Evolutionary conservation across 2,888 invertebrate genomes (phyloP), one percentile per base, ranked within the genome.

Genomic region (Andrena dorsata): DNA sequence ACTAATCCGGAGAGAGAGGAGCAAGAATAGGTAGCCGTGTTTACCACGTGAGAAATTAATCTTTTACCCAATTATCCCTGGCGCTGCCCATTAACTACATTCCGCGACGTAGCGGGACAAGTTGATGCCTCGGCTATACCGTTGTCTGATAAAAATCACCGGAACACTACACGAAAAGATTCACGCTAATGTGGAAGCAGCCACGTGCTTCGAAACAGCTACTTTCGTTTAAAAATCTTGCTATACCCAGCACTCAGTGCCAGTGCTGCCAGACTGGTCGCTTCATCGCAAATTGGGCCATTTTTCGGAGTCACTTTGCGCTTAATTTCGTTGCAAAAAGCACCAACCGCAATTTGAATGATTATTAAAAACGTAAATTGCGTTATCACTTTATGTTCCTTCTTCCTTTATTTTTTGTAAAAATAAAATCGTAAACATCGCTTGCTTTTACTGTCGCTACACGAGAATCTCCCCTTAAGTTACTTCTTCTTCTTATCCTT

Each of bases 111-210:
- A 73, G 28, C 35, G 56, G 73, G 49, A 64, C 41, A 35, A 20
- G 64, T 16, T 20, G n/a, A 53, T 41, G 32, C 26, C 26, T 49
- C 35, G 41, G n/a, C 56, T 56, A 58, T 66, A 66, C 74, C 74
- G 74, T 75, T 75, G 66, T 1, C 4, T 23, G 32, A 10, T 35
- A 49, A 68, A 75, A 60, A 32, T 51, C 51, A 4, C 7, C 5
- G 61, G 32, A 35, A 49, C 41, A n/a, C 10, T 28, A 30, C 7
- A 4, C 47, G 30, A 63, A 76, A 63, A 51, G 23, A 28, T 64
- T 8, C 41, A 20, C 16, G 5, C 26, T 13, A 30, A 66, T 20
- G n/a, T 20, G 56, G 56, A 56, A 7, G 56, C 23, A 56, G 23
- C 4, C 56, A 56, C 23, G 56, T 56, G 23, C 10, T 26, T 10